Evolutionary conservation across 1,140 invertebrate species (phyloP).

Genomic region (Bombus cullumanus): DNA sequence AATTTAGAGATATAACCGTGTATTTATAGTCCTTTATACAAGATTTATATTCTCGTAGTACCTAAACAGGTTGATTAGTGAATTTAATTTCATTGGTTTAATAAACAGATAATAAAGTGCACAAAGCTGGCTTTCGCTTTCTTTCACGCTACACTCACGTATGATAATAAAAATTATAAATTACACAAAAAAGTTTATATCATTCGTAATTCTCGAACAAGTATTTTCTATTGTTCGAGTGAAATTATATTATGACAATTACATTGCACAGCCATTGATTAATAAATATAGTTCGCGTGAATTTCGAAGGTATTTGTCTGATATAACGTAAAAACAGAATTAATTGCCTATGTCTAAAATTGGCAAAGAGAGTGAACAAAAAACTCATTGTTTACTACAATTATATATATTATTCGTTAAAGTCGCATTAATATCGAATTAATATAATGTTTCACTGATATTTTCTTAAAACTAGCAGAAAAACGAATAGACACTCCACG

Average conservation of each 20-base stretch:
- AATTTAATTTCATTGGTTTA: slow-evolving; percentile 6
- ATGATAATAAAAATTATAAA: slow-evolving; percentile 27
- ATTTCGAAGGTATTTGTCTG: slow-evolving; percentile 3
- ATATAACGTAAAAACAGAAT: neutral
- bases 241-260: slow-evolving; percentile 19
- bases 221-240: neutral
- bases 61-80: neutral
- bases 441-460: slow-evolving; percentile 1
- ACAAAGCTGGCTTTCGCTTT: neutral
- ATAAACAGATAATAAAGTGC: slow-evolving; percentile 18
- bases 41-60: slow-evolving; percentile 19
- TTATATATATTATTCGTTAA: slow-evolving; percentile 1
- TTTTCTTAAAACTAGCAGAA: neutral
- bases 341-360: neutral
- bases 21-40: slow-evolving; percentile 44
- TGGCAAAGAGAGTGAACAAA: slow-evolving; percentile 2
- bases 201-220: neutral
- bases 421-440: neutral
- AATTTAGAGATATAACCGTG: slow-evolving; percentile 27
- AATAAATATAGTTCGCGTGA: slow-evolving; percentile 24
- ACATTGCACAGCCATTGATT: slow-evolving; percentile 41
- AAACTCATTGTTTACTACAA: slow-evolving; percentile 8
- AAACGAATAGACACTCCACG: slow-evolving; percentile 21
- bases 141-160: neutral
- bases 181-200: neutral